These are phyloP conservation scores for Agrilus planipennis DNA, from an alignment of 1,140 invertebrate genomes.

Conservation along the genomic window DNA sequence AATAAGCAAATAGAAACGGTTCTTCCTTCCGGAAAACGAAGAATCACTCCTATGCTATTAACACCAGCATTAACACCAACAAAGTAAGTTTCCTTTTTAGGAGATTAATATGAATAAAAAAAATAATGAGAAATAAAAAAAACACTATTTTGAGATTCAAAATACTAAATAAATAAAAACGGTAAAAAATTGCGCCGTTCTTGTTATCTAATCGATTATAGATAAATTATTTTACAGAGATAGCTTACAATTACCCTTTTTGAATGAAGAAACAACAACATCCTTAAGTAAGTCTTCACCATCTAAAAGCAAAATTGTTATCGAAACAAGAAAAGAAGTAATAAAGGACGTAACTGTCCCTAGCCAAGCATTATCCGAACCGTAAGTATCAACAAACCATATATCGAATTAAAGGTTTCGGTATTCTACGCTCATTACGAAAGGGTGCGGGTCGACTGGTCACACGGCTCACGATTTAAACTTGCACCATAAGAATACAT, in stretches of 20 bases:
- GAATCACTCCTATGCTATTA: constrained; percentile 94
- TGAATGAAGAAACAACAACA: constrained; percentile 22
- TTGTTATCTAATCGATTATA: no score
- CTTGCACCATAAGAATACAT: no score
- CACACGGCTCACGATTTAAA: no score
- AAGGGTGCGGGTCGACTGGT: no score
- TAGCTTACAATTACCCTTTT: constrained; percentile 21
- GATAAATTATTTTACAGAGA: constrained; percentile 42
- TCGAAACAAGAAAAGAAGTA: constrained; percentile 44
- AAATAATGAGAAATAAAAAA: background rate
- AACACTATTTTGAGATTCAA: background rate
- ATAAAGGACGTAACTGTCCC: no score
- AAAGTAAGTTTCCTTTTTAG: constrained; percentile 27
- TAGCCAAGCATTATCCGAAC: no score
- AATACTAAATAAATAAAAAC: background rate
- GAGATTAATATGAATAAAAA: no score
- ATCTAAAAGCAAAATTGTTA: constrained; percentile 67
- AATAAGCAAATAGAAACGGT: constrained; percentile 94
- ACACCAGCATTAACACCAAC: constrained; percentile 52
- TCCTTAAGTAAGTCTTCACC: constrained; percentile 69
- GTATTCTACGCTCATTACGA: no score
- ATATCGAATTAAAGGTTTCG: no score
- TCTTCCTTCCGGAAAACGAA: constrained; percentile 81
- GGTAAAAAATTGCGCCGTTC: background rate
- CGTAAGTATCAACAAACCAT: no score